Evolutionary conservation across 1,140 invertebrate species (phyloP).

Genomic region (Drosophila mayri): DNA sequence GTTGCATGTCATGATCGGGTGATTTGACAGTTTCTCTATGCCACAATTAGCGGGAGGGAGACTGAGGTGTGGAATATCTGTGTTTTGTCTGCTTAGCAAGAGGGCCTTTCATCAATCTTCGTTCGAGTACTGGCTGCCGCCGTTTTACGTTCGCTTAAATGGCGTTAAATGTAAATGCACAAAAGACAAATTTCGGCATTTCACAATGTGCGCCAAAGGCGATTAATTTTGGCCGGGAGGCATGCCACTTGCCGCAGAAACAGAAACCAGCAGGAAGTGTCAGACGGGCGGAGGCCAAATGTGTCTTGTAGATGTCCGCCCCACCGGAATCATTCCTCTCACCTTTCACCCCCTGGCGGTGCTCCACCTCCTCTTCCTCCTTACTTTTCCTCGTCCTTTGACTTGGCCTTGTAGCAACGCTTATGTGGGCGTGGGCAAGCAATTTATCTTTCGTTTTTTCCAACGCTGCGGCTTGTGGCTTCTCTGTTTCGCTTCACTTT

Average conservation of each 20-base stretch:
- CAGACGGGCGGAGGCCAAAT: constrained; percentile 41
- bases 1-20: constrained; percentile 35
- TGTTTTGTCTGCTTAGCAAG: background rate
- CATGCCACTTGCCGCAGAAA: constrained; percentile 14
- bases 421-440: constrained; percentile 44
- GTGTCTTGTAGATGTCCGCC: constrained; percentile 36
- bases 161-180: constrained; percentile 68
- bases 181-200: constrained; percentile 59
- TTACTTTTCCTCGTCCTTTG: constrained; percentile 1
- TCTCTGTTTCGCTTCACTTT: background rate
- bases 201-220: constrained; percentile 57
- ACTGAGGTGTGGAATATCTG: background rate
- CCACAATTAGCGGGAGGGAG: constrained; percentile 20
- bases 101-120: constrained; percentile 59
- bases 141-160: constrained; percentile 49
- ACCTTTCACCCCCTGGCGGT: background rate
- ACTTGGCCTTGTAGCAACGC: constrained; percentile 34
- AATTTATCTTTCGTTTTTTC: constrained; percentile 72
- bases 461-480: constrained; percentile 49
- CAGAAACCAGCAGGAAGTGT: constrained; percentile 24
- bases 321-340: too few relatives aligned
- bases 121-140: constrained; percentile 17
- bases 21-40: constrained; percentile 25
- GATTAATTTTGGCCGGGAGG: constrained; percentile 59
- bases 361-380: background rate